Percentiles rank a stretch among this genome's conserved stretches.
phyloP scores from a whole-genome alignment of 1,140 invertebrate genomes.

The Scylla paramamosain region DNA sequence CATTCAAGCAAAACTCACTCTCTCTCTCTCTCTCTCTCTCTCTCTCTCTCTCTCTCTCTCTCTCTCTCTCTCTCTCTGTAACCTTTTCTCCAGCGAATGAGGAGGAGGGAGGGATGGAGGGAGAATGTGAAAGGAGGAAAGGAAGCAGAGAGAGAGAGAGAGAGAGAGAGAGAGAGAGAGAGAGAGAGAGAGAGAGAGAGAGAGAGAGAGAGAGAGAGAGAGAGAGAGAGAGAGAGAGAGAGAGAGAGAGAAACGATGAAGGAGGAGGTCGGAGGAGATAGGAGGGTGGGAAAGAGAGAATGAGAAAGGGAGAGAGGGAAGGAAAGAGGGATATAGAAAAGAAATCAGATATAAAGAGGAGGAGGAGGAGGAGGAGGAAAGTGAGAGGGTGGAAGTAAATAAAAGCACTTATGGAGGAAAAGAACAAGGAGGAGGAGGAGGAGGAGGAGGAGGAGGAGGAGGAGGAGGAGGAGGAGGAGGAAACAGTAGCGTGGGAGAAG shows the following conservation, averaged over 20 bases:
- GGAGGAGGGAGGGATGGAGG: not conserved
- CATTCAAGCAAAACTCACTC: not conserved
- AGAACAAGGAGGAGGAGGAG: not conserved
- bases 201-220: not conserved
- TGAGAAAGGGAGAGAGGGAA: not conserved
- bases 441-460: not conserved
- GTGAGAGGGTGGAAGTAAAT: no score
- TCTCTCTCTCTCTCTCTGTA: no score
- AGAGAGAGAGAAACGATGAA: not conserved
- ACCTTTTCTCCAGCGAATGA: conserved; percentile 2
- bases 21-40: not conserved
- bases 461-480: not conserved
- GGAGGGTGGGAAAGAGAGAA: not conserved
- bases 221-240: no score
- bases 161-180: no score
- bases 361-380: no score
- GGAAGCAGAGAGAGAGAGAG: no score
- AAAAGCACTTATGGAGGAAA: no score
- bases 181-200: not conserved
- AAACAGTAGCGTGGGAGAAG: not conserved
- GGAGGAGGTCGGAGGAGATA: not conserved
- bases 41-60: not conserved
- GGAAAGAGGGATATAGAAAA: not conserved
- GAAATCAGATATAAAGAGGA: not conserved
- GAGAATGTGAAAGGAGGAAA: not conserved